phyloP scores from a whole-genome alignment of 2,113 vertebrate species.

The Chauna torquata region DNA sequence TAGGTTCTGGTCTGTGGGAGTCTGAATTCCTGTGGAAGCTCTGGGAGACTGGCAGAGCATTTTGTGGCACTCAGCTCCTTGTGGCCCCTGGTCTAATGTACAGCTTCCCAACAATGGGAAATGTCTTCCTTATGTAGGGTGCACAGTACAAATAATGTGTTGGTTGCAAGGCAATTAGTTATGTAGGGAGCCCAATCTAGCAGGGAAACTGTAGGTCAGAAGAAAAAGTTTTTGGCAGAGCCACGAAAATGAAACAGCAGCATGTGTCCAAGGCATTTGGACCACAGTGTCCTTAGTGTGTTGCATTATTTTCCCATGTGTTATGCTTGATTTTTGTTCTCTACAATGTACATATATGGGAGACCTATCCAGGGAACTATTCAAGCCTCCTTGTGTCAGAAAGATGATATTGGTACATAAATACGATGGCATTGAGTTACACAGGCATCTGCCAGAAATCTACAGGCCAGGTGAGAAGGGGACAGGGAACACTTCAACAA shows the following conservation, averaged over 20 bases:
- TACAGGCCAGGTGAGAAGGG: slow-evolving; percentile 18
- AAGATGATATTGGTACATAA: not conserved
- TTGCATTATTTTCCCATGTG: not conserved
- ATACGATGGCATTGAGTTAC: not conserved
- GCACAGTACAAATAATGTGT: not conserved
- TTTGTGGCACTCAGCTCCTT: not conserved
- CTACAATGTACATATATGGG: slow-evolving; percentile 40
- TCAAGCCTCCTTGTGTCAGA: not conserved
- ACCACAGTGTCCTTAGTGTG: not conserved
- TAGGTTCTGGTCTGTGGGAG: not conserved
- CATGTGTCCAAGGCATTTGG: not conserved
- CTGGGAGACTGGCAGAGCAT: not conserved
- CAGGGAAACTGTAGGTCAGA: not conserved
- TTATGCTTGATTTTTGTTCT: not conserved
- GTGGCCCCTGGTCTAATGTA: not conserved
- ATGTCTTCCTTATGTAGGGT: not conserved
- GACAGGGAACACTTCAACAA: not conserved
- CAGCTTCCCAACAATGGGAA: not conserved
- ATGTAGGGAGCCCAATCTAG: not conserved
- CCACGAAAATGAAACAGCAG: not conserved
- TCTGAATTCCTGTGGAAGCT: not conserved
- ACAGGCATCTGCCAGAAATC: slow-evolving; percentile 3
- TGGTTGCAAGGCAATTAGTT: not conserved
- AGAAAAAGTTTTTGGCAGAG: not conserved
- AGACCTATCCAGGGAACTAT: not conserved